Percentiles rank a stretch among this genome's conserved stretches.
phyloP scores from a whole-genome alignment of 2,888 invertebrate genomes.

The Podabrus alpinus region DNA sequence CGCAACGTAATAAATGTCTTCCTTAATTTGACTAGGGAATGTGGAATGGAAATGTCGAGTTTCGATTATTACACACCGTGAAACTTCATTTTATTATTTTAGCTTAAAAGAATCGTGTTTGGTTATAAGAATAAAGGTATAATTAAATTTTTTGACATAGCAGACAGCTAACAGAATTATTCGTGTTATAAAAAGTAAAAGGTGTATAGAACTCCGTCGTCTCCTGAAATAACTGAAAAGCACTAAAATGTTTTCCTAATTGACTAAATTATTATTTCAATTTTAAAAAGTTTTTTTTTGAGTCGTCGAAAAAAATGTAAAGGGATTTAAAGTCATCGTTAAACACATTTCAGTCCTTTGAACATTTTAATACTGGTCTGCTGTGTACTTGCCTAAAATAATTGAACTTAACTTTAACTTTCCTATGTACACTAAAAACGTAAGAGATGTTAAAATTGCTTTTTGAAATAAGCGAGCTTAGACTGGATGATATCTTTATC shows the following conservation, averaged over 20 bases:
- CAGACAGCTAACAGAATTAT: neutral
- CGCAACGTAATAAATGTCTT: neutral
- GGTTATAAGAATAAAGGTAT: neutral
- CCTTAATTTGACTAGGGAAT: neutral
- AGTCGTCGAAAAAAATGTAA: no score
- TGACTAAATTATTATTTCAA: neutral
- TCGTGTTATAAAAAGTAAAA: neutral
- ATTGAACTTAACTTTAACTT: no score
- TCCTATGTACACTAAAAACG: no score
- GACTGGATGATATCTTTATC: no score
- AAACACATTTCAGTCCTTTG: no score
- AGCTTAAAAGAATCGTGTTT: neutral
- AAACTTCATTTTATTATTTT: neutral
- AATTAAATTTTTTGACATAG: neutral
- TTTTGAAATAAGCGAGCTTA: no score
- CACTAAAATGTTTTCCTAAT: neutral
- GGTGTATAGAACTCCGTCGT: neutral
- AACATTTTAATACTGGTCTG: no score
- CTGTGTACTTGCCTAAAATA: no score
- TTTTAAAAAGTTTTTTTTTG: neutral
- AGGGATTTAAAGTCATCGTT: no score
- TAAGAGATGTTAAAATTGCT: no score
- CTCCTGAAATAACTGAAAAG: neutral
- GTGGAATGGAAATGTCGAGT: neutral
- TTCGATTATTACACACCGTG: neutral